These are phyloP conservation scores for Acestrorhynchus altus DNA, from an alignment of 2,797 vertebrate genomes.

Conservation along the genomic window DNA sequence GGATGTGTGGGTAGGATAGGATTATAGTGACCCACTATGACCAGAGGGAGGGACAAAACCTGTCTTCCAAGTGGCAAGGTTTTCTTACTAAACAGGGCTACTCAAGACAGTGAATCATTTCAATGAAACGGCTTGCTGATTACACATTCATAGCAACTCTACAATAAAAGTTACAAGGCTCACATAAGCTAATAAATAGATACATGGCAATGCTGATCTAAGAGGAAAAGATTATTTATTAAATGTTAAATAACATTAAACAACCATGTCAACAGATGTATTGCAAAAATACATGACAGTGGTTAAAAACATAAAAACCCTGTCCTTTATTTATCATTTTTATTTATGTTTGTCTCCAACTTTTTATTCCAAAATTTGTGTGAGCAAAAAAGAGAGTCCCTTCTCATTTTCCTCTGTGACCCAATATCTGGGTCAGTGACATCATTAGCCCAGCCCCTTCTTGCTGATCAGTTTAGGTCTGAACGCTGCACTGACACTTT, in stretches of 20 bases:
- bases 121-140: not conserved
- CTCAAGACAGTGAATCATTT: not conserved
- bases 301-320: no score
- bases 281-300: no score
- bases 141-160: no score
- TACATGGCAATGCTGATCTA: not conserved
- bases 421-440: no score
- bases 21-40: slow-evolving; percentile 50
- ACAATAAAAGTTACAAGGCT: not conserved
- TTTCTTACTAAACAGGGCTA: slow-evolving; percentile 25
- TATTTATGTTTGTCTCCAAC: no score
- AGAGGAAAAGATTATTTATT: not conserved
- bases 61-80: slow-evolving; percentile 15
- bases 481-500: no score
- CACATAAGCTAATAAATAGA: not conserved
- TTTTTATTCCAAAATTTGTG: no score
- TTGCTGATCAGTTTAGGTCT: no score
- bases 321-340: no score
- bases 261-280: not conserved
- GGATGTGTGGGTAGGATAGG: slow-evolving; percentile 53
- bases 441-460: no score
- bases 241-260: not conserved
- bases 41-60: slow-evolving; percentile 31
- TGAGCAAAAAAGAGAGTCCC: no score
- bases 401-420: no score